Base-by-base conservation (phyloP, 2,113 vertebrate species). In the Nothocercus nigrocapillus region DNA sequence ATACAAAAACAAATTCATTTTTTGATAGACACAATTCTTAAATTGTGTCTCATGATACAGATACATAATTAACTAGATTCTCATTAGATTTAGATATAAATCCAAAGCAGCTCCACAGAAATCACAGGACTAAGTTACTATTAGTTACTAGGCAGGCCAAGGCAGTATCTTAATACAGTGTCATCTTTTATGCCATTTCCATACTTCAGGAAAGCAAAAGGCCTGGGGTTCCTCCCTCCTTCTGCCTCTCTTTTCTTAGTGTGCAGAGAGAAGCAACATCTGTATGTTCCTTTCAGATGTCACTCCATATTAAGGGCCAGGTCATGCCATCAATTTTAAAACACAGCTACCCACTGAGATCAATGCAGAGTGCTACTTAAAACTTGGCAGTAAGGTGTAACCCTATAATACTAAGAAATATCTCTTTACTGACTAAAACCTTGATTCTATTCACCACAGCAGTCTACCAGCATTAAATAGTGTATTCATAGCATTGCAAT, bases 281-380 rank as follows among this genome's bases (percentile, higher is more conserved):
- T n/a, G 20, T 76, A 73, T 69, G 62, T 34, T 79, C 42, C 44
- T 72, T 84, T 89, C 88, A 94, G 42, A 62, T 76, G 59, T 40
- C 70, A 73, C 66, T 94, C 86, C 62, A 40, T 79, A 69, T 90
- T 92, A 91, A 92, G 44, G 81, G 11, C 62, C 73, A 76, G 83
- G 89, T 95, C 93, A 73, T 36, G 81, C 62, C 89, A 95, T 95
- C 74, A 91, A 91, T 94, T 96, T 96, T 96, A 85, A 85, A 93
- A 85, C 67, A 76, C 78, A 95, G 3, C 81, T 94, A 94, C 94
- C 83, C 84, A 92, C 77, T 68, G 81, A 90, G 89, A 92, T 94
- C 86, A 93, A 93, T 93, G 61, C 32, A 92, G 62, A 89, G 59
- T 66, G 61, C 34, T 87, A 76, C 94, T 89, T 89, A 89, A 91